Evolutionary conservation across 2,888 invertebrate genomes (phyloP).

Genomic region (Drosophila fungiperda): DNA sequence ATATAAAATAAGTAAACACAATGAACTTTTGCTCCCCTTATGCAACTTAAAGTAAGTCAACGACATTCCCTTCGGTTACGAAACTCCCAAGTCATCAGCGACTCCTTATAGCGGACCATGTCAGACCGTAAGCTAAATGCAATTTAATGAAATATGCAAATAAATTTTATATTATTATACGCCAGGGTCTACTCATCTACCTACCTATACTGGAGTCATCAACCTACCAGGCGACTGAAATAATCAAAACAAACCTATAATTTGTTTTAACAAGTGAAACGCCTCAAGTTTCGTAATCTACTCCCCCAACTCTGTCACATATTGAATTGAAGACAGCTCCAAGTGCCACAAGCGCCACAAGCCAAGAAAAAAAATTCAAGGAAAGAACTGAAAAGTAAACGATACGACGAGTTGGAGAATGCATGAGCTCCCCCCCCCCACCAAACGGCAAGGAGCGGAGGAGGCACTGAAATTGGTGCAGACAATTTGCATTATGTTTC

Average conservation of each 20-base stretch:
- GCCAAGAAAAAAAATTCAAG: slow-evolving; percentile 18
- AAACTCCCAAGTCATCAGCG: slow-evolving; percentile 27
- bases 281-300: slow-evolving; percentile 72
- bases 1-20: slow-evolving; percentile 6
- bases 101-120: slow-evolving; percentile 1
- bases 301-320: slow-evolving; percentile 24
- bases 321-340: slow-evolving; percentile 52
- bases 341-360: slow-evolving; percentile 50
- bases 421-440: slow-evolving; percentile 3
- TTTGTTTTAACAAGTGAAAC: slow-evolving; percentile 79
- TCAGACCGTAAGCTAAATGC: slow-evolving; percentile 42
- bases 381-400: slow-evolving; percentile 1
- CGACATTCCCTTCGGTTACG: slow-evolving; percentile 7
- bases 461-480: slow-evolving; percentile 39
- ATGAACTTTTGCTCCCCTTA: neutral
- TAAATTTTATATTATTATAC: slow-evolving; percentile 68
- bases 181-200: slow-evolving; percentile 42
- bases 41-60: neutral
- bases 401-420: slow-evolving; percentile 2
- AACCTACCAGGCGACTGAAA: slow-evolving; percentile 42
- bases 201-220: slow-evolving; percentile 21
- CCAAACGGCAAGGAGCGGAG: slow-evolving; percentile 5
- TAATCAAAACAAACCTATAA: slow-evolving; percentile 79
- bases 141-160: slow-evolving; percentile 71
- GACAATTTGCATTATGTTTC: slow-evolving; percentile 58